A percentile compares a stretch with the other conserved stretches of the same genome.
phyloP scores from a whole-genome alignment of 1,140 invertebrate genomes.

The Zaprionus lachaisei region DNA sequence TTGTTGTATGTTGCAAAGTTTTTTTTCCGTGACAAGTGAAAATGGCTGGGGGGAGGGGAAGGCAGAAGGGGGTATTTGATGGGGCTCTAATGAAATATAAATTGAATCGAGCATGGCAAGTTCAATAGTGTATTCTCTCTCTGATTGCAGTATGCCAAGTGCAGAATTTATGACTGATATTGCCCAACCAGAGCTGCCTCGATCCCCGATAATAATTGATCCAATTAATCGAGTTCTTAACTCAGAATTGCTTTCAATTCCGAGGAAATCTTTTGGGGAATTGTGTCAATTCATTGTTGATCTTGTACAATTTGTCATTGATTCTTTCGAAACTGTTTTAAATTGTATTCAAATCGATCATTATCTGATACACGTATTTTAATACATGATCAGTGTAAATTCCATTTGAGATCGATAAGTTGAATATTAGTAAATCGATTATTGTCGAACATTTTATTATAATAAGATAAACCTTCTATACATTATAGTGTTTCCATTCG shows the following conservation, averaged over 20 bases:
- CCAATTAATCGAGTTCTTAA: not conserved
- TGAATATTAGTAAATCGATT: too few relatives aligned
- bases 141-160: constrained; percentile 21
- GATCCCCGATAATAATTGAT: not conserved
- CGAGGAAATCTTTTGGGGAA: not conserved
- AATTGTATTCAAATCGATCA: too few relatives aligned
- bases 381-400: too few relatives aligned
- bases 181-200: not conserved
- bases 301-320: not conserved
- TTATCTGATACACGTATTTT: too few relatives aligned
- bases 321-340: not conserved
- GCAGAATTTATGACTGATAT: constrained; percentile 6
- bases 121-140: constrained; percentile 18
- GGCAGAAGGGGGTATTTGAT: not conserved
- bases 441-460: too few relatives aligned
- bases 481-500: too few relatives aligned
- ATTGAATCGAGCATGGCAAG: constrained; percentile 19
- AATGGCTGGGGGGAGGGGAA: not conserved
- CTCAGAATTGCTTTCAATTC: not conserved
- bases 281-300: not conserved
- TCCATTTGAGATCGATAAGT: too few relatives aligned
- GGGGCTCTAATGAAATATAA: not conserved
- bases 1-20: constrained; percentile 38
- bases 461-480: too few relatives aligned
- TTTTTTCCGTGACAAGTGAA: constrained; percentile 43